These are phyloP conservation scores for Lanius ludovicianus DNA, from an alignment of 2,113 vertebrate species.

Conservation along the genomic window DNA sequence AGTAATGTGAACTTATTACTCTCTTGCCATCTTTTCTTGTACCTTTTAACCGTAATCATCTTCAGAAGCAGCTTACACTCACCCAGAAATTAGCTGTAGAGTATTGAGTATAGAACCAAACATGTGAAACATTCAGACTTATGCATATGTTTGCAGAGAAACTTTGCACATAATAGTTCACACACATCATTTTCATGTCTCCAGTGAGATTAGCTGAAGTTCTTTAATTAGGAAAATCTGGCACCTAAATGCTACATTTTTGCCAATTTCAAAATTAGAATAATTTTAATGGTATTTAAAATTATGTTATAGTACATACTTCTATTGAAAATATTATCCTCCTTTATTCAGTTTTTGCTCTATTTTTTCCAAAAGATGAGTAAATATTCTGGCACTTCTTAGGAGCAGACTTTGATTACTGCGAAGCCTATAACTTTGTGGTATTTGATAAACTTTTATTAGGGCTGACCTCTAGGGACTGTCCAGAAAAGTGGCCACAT, in stretches of 20 bases:
- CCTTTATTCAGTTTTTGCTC: background rate
- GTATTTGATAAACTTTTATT: constrained; percentile 24
- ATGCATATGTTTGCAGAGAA: background rate
- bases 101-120: background rate
- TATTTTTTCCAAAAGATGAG: background rate
- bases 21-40: background rate
- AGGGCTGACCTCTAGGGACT: background rate
- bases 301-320: background rate
- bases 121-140: background rate
- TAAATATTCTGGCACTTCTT: background rate
- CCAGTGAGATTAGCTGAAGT: background rate
- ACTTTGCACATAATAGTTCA: background rate
- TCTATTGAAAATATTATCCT: background rate
- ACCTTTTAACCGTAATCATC: background rate
- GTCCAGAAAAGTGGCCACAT: background rate
- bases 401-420: background rate
- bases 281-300: background rate
- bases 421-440: background rate
- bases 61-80: background rate
- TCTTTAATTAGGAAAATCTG: background rate
- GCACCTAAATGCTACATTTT: background rate
- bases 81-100: background rate
- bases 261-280: background rate
- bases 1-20: background rate
- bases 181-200: background rate